A percentile compares a stretch with the other conserved stretches of the same genome.
These are phyloP conservation scores for Pristionchus japonicus DNA, from an alignment of 2,888 invertebrate species.

Conservation along the genomic window DNA sequence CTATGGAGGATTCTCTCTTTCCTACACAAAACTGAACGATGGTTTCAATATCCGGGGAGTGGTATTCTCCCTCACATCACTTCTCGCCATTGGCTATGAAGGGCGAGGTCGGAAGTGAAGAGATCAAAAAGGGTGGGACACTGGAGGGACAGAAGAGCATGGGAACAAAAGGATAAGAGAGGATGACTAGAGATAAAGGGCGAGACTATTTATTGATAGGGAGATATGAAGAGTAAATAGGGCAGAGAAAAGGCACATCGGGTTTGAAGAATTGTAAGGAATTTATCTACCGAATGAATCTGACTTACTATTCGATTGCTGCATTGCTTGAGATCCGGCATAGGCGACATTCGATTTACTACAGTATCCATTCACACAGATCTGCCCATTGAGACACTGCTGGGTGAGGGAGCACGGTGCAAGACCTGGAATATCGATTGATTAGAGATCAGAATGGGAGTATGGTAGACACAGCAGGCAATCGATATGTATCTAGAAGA, in stretches of 20 bases:
- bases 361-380: conserved; percentile 73
- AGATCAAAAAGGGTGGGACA: not conserved
- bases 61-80: too few relatives aligned
- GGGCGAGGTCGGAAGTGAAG: not conserved
- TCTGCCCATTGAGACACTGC: conserved; percentile 73
- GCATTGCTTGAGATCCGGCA: conserved; percentile 68
- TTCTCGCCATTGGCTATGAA: too few relatives aligned
- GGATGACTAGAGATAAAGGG: not conserved
- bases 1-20: too few relatives aligned
- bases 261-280: not conserved
- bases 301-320: conserved; percentile 62
- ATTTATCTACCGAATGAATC: not conserved
- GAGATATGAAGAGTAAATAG: not conserved
- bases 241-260: not conserved
- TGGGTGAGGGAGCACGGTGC: conserved; percentile 71
- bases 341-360: conserved; percentile 69
- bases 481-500: not conserved
- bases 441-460: not conserved
- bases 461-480: not conserved
- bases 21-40: too few relatives aligned
- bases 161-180: not conserved
- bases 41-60: too few relatives aligned
- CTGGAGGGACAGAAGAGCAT: not conserved
- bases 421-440: conserved; percentile 51
- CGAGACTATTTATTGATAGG: not conserved